These are phyloP conservation scores for Moxostoma hubbsi DNA, from an alignment of 2,797 vertebrate genomes.

Conservation along the genomic window DNA sequence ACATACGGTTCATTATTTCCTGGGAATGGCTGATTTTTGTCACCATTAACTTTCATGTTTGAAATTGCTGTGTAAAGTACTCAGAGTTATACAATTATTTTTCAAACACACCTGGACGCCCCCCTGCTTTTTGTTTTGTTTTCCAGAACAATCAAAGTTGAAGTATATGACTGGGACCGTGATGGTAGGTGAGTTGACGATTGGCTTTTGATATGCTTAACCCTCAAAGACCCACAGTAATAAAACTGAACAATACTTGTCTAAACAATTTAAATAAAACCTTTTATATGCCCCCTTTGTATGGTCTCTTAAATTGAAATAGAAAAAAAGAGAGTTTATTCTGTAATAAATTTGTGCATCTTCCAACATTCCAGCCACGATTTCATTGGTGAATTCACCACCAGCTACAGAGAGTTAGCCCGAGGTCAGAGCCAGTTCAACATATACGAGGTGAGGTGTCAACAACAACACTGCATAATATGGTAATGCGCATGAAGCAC, in stretches of 20 bases:
- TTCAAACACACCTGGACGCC: neutral
- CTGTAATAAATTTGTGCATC: neutral
- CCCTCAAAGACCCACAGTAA: no score
- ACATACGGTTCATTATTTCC: conserved; percentile 4
- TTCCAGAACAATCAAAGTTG: conserved; percentile 93
- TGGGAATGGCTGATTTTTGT: neutral
- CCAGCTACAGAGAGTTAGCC: conserved; percentile 93
- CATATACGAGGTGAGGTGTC: conserved; percentile 87
- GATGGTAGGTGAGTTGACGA: conserved; percentile 86
- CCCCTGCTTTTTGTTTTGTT: neutral
- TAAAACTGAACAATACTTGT: no score
- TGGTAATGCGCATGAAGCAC: no score
- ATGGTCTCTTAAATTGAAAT: neutral
- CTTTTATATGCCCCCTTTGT: no score
- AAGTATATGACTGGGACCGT: conserved; percentile 95
- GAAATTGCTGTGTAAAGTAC: neutral
- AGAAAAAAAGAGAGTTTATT: neutral
- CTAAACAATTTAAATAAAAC: no score
- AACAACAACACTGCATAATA: neutral
- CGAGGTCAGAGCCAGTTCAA: conserved; percentile 94
- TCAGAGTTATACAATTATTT: neutral
- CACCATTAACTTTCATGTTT: neutral
- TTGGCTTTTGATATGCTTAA: neutral
- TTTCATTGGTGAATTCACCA: conserved; percentile 96
- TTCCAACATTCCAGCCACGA: conserved; percentile 83